These are phyloP conservation scores for Cyphotilapia sp. DNA, from an alignment of 2,113 vertebrate genomes.

Conservation along the genomic window DNA sequence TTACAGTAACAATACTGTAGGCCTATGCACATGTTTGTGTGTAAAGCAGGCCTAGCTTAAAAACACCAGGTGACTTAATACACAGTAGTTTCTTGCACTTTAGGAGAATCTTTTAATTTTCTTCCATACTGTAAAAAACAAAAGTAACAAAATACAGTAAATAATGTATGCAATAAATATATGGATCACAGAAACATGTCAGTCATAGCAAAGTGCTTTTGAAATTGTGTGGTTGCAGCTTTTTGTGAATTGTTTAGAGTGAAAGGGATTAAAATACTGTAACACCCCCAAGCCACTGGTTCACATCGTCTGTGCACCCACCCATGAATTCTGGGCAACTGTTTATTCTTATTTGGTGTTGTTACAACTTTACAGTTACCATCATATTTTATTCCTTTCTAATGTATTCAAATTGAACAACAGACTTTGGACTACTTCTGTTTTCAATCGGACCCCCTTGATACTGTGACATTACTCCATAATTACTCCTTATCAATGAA, in stretches of 20 bases:
- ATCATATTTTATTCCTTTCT: background rate
- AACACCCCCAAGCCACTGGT: accelerated
- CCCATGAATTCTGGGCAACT: background rate
- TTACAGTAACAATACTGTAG: background rate
- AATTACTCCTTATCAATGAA: background rate
- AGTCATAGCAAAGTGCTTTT: background rate
- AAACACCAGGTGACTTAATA: background rate
- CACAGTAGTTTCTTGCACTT: background rate
- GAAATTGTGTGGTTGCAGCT: background rate
- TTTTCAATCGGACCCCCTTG: background rate
- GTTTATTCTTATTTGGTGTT: background rate
- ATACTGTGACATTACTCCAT: background rate
- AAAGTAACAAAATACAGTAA: background rate
- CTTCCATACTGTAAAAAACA: background rate
- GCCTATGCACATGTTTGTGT: background rate
- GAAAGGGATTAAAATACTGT: background rate
- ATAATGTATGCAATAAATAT: background rate
- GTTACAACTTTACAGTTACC: background rate
- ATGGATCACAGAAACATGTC: background rate
- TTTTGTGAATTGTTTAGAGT: background rate
- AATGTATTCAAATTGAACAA: background rate
- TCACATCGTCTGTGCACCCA: accelerated
- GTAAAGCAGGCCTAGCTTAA: background rate
- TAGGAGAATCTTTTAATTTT: background rate
- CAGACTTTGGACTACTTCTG: background rate